Evolutionary conservation across 92 coral and sea anemone genomes (phyloP).

Genomic region (Porites lobata): DNA sequence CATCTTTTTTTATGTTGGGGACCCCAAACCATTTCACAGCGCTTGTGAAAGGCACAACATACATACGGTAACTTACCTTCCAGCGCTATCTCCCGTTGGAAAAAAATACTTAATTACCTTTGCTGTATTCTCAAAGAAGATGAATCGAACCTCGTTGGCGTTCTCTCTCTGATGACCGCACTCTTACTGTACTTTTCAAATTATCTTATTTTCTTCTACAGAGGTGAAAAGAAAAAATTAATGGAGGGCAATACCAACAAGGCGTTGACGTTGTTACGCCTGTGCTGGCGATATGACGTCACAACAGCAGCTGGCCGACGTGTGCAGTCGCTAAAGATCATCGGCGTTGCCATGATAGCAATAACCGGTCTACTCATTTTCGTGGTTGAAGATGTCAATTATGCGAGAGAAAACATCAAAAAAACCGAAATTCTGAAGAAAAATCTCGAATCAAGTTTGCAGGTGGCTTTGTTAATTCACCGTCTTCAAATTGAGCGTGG

Average conservation of each 20-base stretch:
- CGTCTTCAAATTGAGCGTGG: conserved; percentile 77
- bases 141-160: too few species aligned
- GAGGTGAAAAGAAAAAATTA: background rate
- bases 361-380: conserved; percentile 53
- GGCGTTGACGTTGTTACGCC: background rate
- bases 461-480: conserved; percentile 75
- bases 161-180: too few species aligned
- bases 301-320: conserved; percentile 55
- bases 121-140: too few species aligned
- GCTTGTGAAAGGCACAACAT: too few species aligned
- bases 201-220: background rate
- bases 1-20: too few species aligned
- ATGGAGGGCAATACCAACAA: background rate
- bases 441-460: conserved; percentile 35
- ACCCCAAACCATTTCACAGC: too few species aligned
- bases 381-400: conserved; percentile 51
- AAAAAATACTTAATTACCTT: too few species aligned
- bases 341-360: conserved; percentile 65
- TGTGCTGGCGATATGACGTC: conserved; percentile 54
- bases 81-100: too few species aligned
- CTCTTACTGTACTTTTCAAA: too few species aligned
- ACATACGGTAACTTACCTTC: too few species aligned
- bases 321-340: conserved; percentile 58
- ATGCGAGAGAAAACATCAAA: conserved; percentile 23
- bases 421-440: conserved; percentile 28